Base-by-base conservation (phyloP, 2,113 vertebrate genomes). In the Catharus minimus region DNA sequence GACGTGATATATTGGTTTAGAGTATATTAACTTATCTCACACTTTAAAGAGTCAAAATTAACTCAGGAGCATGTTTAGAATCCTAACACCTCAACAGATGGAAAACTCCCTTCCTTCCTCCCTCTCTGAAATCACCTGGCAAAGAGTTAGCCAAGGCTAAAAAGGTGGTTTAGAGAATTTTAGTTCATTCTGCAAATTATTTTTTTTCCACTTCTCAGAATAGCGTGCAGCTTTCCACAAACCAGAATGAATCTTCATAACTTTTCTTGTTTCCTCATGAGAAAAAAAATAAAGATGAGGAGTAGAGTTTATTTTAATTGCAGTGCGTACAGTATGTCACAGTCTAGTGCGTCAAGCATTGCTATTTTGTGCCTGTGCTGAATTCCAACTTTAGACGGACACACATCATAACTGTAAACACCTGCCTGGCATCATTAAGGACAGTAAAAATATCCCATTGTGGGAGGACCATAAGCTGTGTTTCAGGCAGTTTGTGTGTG, bases 31-130 rank as follows among this genome's bases (percentile, higher is more conserved):
- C 96, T 96, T 95, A 94, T 83, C 88, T 95, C 85, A 94, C 92
- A 91, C 90, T 82, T 93, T 93, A 91, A 78, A 93, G 95, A 87
- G 65, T 93, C 95, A 95, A 94, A 94, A 90, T 96, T 95, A 95
- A 91, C 86, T 96, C 90, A 87, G 69, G 80, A 82, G 58, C 21
- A 47, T 87, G 75, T 82, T 94, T 93, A 91, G 88, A 85, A 95
- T 95, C 72, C 86, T 90, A 73, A 72, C 79, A 95, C 82, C 89
- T 89, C 69, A 92, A 41, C 91, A 83, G 89, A 95, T 95, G 72
- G 91, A 91, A 91, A 95, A 55, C 79, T 76, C 76, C 72, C 55
- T 81, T 87, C 72, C 64, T 92, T 89, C 76, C 52, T 92, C 53
- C 86, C 71, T 33, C 71, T 85, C 76, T 43, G 72, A 88, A 78